Conservation (phyloP, 1,140 invertebrate genomes). For the Nymphalis io region DNA sequence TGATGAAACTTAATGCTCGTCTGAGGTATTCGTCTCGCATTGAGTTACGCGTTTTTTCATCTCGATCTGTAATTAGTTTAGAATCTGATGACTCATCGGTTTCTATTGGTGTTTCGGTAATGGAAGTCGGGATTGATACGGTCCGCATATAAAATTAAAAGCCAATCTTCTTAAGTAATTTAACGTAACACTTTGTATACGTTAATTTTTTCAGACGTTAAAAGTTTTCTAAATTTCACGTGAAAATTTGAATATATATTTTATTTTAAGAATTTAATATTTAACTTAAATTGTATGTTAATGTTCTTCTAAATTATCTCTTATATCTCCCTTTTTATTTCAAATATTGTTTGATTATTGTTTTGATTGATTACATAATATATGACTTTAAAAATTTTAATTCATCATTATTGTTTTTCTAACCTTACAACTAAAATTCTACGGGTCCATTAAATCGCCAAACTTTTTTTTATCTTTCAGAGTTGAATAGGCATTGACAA, state of each 20-base stretch:
- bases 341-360: not conserved
- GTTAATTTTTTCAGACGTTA: not conserved
- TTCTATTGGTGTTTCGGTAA: slow-evolving; percentile 69
- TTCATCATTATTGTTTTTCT: slow-evolving; percentile 19
- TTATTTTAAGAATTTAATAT: not conserved
- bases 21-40: slow-evolving; percentile 64
- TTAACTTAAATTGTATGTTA: not conserved
- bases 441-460: slow-evolving; percentile 28
- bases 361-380: not conserved
- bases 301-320: not conserved
- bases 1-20: slow-evolving; percentile 55
- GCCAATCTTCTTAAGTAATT: slow-evolving; percentile 21
- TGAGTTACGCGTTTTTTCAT: slow-evolving; percentile 59
- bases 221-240: not conserved
- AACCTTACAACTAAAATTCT: slow-evolving; percentile 25
- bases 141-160: slow-evolving; percentile 49
- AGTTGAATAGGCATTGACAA: slow-evolving; percentile 35
- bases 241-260: not conserved
- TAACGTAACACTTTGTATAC: slow-evolving; percentile 19
- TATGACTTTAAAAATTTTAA: not conserved
- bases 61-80: slow-evolving; percentile 72
- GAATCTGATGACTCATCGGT: slow-evolving; percentile 73
- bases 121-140: slow-evolving; percentile 56
- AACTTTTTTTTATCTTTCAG: slow-evolving; percentile 34
- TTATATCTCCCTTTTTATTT: not conserved